These are phyloP conservation scores for Vulpes lagopus DNA, from an alignment of 2,113 vertebrate genomes.

Conservation along the genomic window DNA sequence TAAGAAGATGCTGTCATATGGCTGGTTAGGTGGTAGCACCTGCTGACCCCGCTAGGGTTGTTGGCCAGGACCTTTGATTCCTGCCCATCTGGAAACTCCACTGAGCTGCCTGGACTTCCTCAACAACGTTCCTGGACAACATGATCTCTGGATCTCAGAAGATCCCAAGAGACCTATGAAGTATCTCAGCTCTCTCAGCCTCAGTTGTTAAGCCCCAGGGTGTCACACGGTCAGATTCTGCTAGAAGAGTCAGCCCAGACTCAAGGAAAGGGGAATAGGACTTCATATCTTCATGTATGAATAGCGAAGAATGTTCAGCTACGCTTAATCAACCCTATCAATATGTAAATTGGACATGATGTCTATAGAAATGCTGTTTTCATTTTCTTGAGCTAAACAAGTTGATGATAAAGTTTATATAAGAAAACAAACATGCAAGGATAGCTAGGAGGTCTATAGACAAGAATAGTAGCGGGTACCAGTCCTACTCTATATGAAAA, in stretches of 20 bases:
- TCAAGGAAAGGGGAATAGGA: not conserved
- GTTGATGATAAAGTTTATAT: not conserved
- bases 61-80: not conserved
- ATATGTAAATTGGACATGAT: not conserved
- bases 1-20: not conserved
- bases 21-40: not conserved
- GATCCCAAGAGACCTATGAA: not conserved
- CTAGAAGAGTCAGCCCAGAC: not conserved
- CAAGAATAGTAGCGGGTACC: not conserved
- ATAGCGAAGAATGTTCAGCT: not conserved
- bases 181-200: not conserved
- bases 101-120: not conserved
- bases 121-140: not conserved
- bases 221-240: not conserved
- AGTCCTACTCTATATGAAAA: not conserved
- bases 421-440: not conserved
- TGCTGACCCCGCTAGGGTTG: not conserved
- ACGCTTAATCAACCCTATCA: not conserved
- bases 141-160: not conserved
- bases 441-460: not conserved
- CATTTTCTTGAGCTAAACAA: constrained; percentile 5
- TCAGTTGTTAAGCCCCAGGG: not conserved
- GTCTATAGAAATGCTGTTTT: constrained; percentile 36
- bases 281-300: not conserved
- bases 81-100: not conserved